phyloP scores from a whole-genome alignment of 2,113 vertebrate species.

The Numida meleagris region DNA sequence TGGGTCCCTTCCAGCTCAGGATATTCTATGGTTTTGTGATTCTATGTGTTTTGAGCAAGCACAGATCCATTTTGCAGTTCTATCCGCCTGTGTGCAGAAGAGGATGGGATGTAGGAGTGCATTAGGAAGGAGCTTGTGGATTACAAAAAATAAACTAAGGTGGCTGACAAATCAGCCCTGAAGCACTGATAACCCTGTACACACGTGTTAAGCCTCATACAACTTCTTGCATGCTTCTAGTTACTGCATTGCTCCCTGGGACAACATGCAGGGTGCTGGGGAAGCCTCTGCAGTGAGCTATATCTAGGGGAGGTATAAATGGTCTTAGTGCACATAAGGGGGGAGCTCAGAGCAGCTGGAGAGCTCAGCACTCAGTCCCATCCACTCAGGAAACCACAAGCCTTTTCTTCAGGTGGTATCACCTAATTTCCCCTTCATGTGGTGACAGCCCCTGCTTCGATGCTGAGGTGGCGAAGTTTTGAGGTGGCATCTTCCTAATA shows the following conservation, averaged over 20 bases:
- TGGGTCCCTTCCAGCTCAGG: not conserved
- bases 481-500: not conserved
- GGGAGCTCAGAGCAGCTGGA: not conserved
- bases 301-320: not conserved
- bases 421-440: not conserved
- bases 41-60: not conserved
- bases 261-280: rapidly evolving
- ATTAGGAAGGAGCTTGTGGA: not conserved
- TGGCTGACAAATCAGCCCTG: not conserved
- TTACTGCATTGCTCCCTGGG: not conserved
- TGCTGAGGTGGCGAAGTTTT: not conserved
- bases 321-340: not conserved
- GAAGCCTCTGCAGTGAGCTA: not conserved
- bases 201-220: not conserved
- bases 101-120: not conserved
- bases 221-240: not conserved
- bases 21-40: not conserved
- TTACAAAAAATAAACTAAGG: not conserved
- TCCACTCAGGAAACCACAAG: not conserved
- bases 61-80: not conserved
- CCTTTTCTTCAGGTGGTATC: not conserved
- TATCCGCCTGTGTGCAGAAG: not conserved
- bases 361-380: not conserved
- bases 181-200: not conserved
- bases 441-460: not conserved